phyloP scores from a whole-genome alignment of 1,140 invertebrate genomes.

The Cryptotermes secundus region DNA sequence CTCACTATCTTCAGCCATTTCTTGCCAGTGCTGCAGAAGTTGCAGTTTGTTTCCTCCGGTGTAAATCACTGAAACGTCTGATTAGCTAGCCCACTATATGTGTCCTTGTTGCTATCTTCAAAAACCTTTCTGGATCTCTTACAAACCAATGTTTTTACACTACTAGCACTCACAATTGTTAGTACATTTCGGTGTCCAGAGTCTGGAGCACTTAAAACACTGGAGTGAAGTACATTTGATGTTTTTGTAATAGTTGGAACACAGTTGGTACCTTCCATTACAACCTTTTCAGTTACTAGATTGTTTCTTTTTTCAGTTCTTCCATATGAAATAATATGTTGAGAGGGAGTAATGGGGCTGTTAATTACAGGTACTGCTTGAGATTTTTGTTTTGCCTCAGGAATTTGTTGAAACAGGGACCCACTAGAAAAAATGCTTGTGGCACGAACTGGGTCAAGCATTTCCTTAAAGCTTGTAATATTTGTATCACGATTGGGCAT shows the following conservation, averaged over 20 bases:
- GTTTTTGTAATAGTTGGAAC: conserved; percentile 34
- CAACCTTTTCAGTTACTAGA: background rate
- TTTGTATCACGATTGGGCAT: background rate
- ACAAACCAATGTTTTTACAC: background rate
- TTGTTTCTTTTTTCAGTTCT: background rate
- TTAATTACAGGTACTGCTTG: conserved; percentile 20
- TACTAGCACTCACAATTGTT: background rate
- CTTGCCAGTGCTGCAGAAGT: background rate
- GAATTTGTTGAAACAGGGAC: conserved; percentile 19
- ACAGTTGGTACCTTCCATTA: conserved; percentile 26
- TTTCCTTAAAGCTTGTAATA: background rate
- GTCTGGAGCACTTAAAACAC: conserved; percentile 19
- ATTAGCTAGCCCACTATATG: background rate
- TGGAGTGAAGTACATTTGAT: conserved; percentile 1
- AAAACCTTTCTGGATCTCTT: no score
- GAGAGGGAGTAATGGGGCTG: background rate
- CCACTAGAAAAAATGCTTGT: background rate
- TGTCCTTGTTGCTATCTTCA: background rate
- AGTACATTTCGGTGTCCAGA: background rate
- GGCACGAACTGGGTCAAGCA: background rate
- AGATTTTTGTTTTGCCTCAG: background rate
- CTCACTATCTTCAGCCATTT: no score
- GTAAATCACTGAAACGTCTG: background rate
- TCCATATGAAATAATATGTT: background rate
- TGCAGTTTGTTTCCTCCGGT: background rate